phyloP scores from a whole-genome alignment of 2,888 invertebrate genomes.

The Anoncus sp. region DNA sequence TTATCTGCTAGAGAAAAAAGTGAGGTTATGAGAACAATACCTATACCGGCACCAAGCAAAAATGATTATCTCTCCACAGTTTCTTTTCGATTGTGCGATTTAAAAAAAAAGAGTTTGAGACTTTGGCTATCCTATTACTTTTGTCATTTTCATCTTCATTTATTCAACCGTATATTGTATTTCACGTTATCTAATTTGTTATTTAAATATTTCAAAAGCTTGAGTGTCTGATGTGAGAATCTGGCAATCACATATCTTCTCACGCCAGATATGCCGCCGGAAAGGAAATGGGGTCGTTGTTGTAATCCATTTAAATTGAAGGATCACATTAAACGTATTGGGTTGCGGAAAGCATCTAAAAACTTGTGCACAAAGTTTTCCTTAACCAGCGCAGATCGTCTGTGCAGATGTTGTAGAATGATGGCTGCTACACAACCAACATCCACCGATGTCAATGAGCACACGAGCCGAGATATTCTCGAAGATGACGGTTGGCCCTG shows the following conservation, averaged over 20 bases:
- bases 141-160: too few species aligned
- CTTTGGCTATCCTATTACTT: too few species aligned
- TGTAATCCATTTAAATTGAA: conserved; percentile 33
- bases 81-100: too few species aligned
- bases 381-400: conserved; percentile 4
- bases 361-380: conserved; percentile 1
- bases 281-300: conserved; percentile 21
- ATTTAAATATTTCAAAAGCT: conserved; percentile 15
- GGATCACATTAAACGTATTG: conserved; percentile 25
- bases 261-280: conserved; percentile 21
- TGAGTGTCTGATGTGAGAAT: conserved; percentile 9
- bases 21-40: too few species aligned
- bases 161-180: too few species aligned
- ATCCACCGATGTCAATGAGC: too few species aligned
- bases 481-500: background rate
- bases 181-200: too few species aligned
- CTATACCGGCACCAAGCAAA: too few species aligned
- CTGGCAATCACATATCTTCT: conserved; percentile 18
- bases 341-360: conserved; percentile 24
- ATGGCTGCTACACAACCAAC: conserved; percentile 15
- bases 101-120: too few species aligned
- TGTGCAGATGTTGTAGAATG: conserved; percentile 11
- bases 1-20: too few species aligned
- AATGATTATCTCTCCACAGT: too few species aligned
- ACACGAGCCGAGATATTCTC: too few species aligned